Evolutionary conservation across 2,888 invertebrate genomes (phyloP).

Genomic region (Drosophila cognata): DNA sequence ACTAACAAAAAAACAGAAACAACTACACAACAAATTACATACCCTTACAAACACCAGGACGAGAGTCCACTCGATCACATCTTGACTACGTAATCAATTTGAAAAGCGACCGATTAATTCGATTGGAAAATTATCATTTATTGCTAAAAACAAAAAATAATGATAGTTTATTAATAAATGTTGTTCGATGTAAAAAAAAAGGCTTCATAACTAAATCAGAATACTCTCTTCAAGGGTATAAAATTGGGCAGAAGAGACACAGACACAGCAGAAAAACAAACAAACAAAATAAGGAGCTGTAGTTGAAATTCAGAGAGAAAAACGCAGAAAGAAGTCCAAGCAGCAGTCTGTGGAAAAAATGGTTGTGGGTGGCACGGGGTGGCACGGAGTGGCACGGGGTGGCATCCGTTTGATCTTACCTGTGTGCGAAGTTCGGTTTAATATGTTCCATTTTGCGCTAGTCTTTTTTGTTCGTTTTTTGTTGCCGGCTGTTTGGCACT

Average conservation of each 20-base stretch:
- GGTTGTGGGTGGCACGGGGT: neutral
- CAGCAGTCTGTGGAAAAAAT: neutral
- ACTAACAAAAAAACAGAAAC: neutral
- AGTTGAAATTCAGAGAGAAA: neutral
- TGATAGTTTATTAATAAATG: neutral
- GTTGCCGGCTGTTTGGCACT: conserved; percentile 45
- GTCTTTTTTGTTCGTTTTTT: neutral
- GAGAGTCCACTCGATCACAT: neutral
- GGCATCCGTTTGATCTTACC: conserved; percentile 41
- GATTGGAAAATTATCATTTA: neutral
- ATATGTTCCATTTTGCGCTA: conserved; percentile 23
- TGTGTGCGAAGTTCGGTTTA: conserved; percentile 50
- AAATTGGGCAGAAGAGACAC: conserved; percentile 6
- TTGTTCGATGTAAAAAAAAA: neutral
- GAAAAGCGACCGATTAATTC: neutral
- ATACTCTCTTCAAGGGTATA: neutral
- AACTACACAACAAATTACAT: neutral
- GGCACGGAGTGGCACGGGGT: neutral
- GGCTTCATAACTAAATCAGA: too few relatives aligned
- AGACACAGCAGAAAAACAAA: conserved; percentile 6
- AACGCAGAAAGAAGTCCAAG: neutral
- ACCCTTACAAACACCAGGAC: neutral
- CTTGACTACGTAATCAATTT: neutral
- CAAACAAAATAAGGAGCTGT: neutral
- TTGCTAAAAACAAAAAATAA: neutral